These are phyloP conservation scores for Rhadina sibilatrix DNA, from an alignment of 2,113 vertebrate genomes.

Conservation along the genomic window DNA sequence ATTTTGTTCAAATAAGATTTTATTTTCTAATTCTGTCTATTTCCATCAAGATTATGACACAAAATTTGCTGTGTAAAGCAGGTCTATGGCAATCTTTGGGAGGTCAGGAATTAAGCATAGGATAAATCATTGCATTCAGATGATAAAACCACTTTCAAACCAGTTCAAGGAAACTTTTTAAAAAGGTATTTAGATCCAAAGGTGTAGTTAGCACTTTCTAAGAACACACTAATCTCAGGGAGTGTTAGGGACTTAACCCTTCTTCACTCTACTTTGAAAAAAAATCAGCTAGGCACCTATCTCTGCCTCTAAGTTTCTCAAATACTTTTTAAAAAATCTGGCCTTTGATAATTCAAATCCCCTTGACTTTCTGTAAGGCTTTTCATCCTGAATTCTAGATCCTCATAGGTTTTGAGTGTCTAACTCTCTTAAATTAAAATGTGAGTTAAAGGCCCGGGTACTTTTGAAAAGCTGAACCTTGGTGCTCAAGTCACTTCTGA, in stretches of 20 bases:
- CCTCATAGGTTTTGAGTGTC: neutral
- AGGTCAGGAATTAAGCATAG: neutral
- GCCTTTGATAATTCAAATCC: slow-evolving; percentile 49
- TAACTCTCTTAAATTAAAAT: slow-evolving; percentile 11
- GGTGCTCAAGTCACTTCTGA: neutral
- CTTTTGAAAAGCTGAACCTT: neutral
- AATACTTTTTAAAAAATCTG: neutral
- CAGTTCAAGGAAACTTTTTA: neutral
- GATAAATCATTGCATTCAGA: neutral
- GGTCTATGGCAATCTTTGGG: neutral
- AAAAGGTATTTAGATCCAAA: slow-evolving; percentile 15
- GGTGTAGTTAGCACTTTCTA: slow-evolving; percentile 21
- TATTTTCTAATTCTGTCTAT: neutral
- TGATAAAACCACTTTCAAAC: slow-evolving; percentile 18
- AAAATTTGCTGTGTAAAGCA: neutral
- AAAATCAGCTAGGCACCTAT: neutral
- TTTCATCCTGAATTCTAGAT: slow-evolving; percentile 42
- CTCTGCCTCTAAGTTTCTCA: neutral
- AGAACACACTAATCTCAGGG: slow-evolving; percentile 18
- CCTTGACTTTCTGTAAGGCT: neutral
- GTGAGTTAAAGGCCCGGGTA: neutral
- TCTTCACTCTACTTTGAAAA: slow-evolving; percentile 18
- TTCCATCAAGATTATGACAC: neutral
- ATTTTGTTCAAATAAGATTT: neutral
- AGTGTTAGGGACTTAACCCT: slow-evolving; percentile 34